Base-by-base conservation (phyloP, 2,797 vertebrate genomes). In the Sciurus carolinensis region DNA sequence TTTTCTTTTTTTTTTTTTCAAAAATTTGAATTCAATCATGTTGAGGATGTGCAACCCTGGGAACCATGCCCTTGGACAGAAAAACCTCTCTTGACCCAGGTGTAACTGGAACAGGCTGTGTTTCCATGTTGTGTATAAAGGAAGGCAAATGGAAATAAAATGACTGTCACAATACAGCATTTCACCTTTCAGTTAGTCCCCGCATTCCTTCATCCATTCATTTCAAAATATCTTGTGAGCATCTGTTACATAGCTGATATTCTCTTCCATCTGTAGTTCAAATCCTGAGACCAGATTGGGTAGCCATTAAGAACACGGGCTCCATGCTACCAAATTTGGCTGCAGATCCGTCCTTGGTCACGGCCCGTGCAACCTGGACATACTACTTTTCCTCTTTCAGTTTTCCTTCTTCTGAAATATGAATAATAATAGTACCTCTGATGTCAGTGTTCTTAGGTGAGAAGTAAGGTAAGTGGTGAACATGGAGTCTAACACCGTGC, bases 1-100 rank as follows among this genome's bases (percentile, higher is more conserved):
- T 36, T 54, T 54, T 62, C 20, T 64, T 28, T 64, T 64, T 33
- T 66, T 33, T 84, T 75, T 94, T 88, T 72, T 33, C 81, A 91
- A 26, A 76, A 67, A 87, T 92, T 95, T 69, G 24, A 83, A 76
- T 92, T 94, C 72, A 95, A 30, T 77, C 36, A 81, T 59, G 4
- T 47, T 87, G 59, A 36, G 88, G 47, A 66, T 33, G 11, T 79
- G 24, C 12, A 73, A 85, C 36, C 30, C 24, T 50, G 57, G 91
- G 50, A 81, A 81, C 18, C 1, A 2, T 2, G 15, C 57, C 66
- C 15, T 62, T 71, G 88, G 83, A 90, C 14, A 86, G 73, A 96
- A 97, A 92, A 73, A 36, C 50, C 73, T 77, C 15, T 69, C 28
- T 81, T 73, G 87, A 75, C 66, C 42, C 47, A 94, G 62, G 79